Evolutionary conservation across 2,888 invertebrate species (phyloP).

Genomic region (Hydroisotoma schaefferi): DNA sequence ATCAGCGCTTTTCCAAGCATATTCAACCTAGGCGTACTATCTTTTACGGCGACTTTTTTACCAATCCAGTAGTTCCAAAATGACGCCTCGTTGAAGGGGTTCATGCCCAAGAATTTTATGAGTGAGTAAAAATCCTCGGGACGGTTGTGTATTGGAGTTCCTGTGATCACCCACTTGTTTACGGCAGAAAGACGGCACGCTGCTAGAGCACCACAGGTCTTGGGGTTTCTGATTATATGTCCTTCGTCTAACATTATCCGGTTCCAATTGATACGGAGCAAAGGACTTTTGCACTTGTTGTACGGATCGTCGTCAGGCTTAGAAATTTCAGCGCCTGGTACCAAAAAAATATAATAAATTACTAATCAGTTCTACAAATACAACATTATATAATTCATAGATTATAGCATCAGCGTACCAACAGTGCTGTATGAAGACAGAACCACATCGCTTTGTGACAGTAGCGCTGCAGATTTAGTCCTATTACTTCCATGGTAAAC

Average conservation of each 20-base stretch:
- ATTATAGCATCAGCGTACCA: not conserved
- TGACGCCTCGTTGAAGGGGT: slow-evolving; percentile 83
- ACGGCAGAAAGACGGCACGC: slow-evolving; percentile 63
- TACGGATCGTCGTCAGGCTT: slow-evolving; percentile 13
- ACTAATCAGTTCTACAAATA: not conserved
- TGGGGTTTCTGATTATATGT: slow-evolving; percentile 74
- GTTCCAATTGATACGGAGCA: slow-evolving; percentile 73
- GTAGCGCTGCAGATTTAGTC: slow-evolving; percentile 54
- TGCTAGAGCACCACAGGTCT: slow-evolving; percentile 68
- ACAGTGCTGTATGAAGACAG: slow-evolving; percentile 71
- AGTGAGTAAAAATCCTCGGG: slow-evolving; percentile 64
- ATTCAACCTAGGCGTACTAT: slow-evolving; percentile 70
- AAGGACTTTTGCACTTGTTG: slow-evolving; percentile 52
- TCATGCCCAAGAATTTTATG: slow-evolving; percentile 75
- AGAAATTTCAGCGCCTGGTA: slow-evolving; percentile 32
- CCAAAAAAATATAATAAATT: not conserved
- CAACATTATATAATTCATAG: not conserved
- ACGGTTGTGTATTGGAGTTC: slow-evolving; percentile 88
- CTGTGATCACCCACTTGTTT: slow-evolving; percentile 57
- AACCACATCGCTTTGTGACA: slow-evolving; percentile 74
- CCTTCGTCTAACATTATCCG: slow-evolving; percentile 91
- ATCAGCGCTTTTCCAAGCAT: slow-evolving; percentile 79
- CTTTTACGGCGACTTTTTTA: slow-evolving; percentile 63
- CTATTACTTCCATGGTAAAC: slow-evolving; percentile 80
- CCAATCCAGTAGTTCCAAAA: slow-evolving; percentile 93